Percentiles rank a stretch among this genome's conserved stretches.
These are phyloP conservation scores for Hippocampus abdominalis DNA, from an alignment of 2,113 vertebrate species.

Conservation along the genomic window DNA sequence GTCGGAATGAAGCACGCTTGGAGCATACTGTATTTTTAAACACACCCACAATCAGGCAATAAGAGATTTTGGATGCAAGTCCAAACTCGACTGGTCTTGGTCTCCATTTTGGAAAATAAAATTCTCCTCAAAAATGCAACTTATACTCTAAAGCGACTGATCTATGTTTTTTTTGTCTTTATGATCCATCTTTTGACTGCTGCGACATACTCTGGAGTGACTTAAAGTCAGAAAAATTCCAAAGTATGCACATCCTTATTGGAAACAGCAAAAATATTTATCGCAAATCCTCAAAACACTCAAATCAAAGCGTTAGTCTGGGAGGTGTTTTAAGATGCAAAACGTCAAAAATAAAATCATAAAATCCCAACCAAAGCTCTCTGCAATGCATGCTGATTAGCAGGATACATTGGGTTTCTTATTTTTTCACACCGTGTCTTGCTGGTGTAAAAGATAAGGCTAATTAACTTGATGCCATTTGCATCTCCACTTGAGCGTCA, in stretches of 20 bases:
- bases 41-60: too few relatives aligned
- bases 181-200: too few relatives aligned
- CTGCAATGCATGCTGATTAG: constrained; percentile 37
- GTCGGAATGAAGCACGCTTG: too few relatives aligned
- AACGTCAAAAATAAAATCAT: constrained; percentile 27
- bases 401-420: constrained; percentile 10
- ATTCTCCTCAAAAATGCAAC: too few relatives aligned
- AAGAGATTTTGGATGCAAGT: too few relatives aligned
- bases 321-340: constrained; percentile 25
- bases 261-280: background rate
- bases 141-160: too few relatives aligned
- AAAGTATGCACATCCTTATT: background rate
- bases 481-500: constrained; percentile 44
- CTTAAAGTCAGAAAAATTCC: too few relatives aligned
- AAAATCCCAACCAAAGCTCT: constrained; percentile 40
- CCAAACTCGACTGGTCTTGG: too few relatives aligned
- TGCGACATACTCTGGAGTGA: too few relatives aligned
- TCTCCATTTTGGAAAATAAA: too few relatives aligned
- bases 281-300: constrained; percentile 9
- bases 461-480: constrained; percentile 56
- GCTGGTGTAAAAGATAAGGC: constrained; percentile 50
- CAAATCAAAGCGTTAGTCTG: constrained; percentile 12
- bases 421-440: constrained; percentile 30
- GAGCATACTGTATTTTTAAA: too few relatives aligned
- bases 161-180: too few relatives aligned